Evolutionary conservation across 2,797 vertebrate genomes (phyloP).

Genomic region (Nannoperca obscura): DNA sequence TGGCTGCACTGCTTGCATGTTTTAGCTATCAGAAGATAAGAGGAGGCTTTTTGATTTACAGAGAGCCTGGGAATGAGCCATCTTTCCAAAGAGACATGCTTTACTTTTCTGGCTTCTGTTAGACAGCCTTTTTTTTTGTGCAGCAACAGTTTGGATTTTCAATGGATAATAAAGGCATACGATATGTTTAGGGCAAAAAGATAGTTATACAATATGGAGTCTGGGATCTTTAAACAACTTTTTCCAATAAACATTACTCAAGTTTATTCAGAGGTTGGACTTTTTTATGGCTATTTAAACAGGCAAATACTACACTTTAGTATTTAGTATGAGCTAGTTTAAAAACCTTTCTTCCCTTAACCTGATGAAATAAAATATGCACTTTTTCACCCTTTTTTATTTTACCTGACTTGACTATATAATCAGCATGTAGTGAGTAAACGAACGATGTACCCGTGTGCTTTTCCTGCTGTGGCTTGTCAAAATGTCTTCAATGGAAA

Average conservation of each 20-base stretch:
- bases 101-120: constrained; percentile 53
- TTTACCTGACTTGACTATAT: neutral
- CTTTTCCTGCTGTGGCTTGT: neutral
- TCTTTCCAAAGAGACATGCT: constrained; percentile 55
- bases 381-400: neutral
- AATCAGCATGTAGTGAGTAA: neutral
- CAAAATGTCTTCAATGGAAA: neutral
- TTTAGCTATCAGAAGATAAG: constrained; percentile 80
- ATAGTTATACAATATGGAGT: neutral
- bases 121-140: constrained; percentile 29
- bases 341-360: neutral
- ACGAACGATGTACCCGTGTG: neutral
- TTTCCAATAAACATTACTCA: neutral
- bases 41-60: constrained; percentile 69
- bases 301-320: neutral
- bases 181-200: neutral
- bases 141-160: constrained; percentile 14
- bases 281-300: neutral
- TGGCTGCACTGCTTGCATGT: constrained; percentile 69
- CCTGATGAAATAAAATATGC: neutral
- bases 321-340: too few species aligned
- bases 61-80: constrained; percentile 56
- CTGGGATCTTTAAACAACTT: neutral
- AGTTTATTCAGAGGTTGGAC: neutral
- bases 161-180: neutral